A percentile compares a stretch with the other conserved stretches of the same genome.
Conservation (phyloP, 2,888 invertebrate species). For the Willowsia nigromaculata region DNA sequence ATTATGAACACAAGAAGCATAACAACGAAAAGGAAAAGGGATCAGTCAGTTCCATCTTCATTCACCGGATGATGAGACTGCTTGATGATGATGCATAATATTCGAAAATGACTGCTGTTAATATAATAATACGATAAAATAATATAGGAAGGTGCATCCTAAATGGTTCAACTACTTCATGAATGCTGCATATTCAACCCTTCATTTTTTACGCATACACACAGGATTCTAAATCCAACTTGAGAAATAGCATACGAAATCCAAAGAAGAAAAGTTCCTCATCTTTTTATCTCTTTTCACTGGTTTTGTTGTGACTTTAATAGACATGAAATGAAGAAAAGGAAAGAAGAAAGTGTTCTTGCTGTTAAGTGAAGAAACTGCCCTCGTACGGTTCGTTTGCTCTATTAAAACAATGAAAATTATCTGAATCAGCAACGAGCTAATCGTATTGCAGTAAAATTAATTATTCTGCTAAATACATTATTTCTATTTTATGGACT, state of each 20-base stretch:
- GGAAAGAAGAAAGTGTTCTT: background rate
- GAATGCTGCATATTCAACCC: no score
- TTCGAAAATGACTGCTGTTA: background rate
- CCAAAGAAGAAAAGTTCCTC: no score
- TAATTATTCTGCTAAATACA: background rate
- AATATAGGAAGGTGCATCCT: background rate
- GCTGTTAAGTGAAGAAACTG: background rate
- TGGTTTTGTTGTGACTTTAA: no score
- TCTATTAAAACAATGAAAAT: background rate
- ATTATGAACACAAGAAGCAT: background rate
- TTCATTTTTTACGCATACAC: no score
- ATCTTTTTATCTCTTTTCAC: no score
- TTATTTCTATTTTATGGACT: background rate
- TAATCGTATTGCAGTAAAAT: background rate
- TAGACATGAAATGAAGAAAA: background rate
- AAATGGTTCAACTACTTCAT: background rate
- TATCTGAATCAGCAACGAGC: background rate
- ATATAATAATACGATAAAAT: background rate
- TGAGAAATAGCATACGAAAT: no score
- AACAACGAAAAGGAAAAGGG: background rate
- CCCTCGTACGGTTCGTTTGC: background rate
- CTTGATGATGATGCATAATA: slow-evolving; percentile 14
- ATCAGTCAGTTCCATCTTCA: background rate
- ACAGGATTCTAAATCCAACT: no score
- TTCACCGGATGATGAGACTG: slow-evolving; percentile 1